Percentiles rank a stretch among this genome's conserved stretches.
Conservation (phyloP, 2,888 invertebrate species). For the Ecliptopera silaceata region DNA sequence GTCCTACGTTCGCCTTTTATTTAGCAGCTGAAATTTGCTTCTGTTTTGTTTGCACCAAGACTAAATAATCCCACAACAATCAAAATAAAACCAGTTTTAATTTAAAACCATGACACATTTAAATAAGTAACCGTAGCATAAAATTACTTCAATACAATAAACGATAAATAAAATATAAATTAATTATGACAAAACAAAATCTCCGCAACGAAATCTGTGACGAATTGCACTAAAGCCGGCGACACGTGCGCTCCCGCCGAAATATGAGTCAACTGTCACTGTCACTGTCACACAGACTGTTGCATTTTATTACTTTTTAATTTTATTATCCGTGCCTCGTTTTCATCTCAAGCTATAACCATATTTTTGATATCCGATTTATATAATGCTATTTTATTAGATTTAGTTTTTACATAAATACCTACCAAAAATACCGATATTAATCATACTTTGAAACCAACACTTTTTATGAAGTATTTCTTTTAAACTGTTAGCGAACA, state of each 20-base stretch:
- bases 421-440: no score
- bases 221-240: conserved; percentile 69
- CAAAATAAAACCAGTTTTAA: conserved; percentile 11
- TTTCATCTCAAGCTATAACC: background rate
- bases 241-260: conserved; percentile 66
- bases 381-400: background rate
- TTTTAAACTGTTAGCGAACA: no score
- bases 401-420: background rate
- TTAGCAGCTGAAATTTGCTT: no score
- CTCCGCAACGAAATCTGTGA: conserved; percentile 56
- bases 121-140: conserved; percentile 49
- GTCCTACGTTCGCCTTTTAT: no score
- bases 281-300: conserved; percentile 42
- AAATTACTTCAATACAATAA: conserved; percentile 46
- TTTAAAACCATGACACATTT: conserved; percentile 47
- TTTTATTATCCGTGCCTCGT: conserved; percentile 24
- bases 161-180: conserved; percentile 49
- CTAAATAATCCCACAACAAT: conserved; percentile 1
- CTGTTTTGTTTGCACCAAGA: no score
- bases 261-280: conserved; percentile 66
- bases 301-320: conserved; percentile 46
- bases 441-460: no score
- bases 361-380: no score
- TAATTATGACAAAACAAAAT: conserved; percentile 61
- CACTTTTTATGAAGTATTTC: no score